A percentile compares a stretch with the other conserved stretches of the same genome.
These are phyloP conservation scores for Cardiocondyla obscurior DNA, from an alignment of 1,140 invertebrate species.

Conservation along the genomic window DNA sequence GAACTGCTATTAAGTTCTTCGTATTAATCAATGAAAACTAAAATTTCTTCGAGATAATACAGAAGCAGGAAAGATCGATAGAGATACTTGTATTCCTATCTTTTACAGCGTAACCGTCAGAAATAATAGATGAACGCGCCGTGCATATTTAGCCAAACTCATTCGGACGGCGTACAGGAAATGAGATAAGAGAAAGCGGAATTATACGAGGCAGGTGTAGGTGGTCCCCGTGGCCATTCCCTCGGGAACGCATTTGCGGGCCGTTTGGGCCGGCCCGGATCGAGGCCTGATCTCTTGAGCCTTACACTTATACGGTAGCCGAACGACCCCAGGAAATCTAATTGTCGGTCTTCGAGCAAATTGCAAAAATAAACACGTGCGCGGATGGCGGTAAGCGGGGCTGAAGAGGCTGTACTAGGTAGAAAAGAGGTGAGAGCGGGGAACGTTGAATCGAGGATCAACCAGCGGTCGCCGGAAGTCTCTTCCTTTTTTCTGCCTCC, in stretches of 20 bases:
- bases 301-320: conserved; percentile 83
- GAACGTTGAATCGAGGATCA: conserved; percentile 56
- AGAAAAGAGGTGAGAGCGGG: conserved; percentile 58
- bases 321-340: conserved; percentile 81
- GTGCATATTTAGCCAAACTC: conserved; percentile 11
- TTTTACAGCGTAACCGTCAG: neutral
- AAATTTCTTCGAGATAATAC: neutral
- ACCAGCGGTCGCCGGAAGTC: conserved; percentile 61
- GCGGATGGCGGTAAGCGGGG: conserved; percentile 46
- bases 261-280: conserved; percentile 62
- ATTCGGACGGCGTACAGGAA: conserved; percentile 34
- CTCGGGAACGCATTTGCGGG: conserved; percentile 44
- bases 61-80: neutral
- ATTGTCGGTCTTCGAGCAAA: conserved; percentile 83
- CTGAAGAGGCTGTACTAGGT: conserved; percentile 30
- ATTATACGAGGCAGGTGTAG: conserved; percentile 81
- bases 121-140: conserved; percentile 11
- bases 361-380: conserved; percentile 83
- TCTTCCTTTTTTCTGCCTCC: conserved; percentile 63
- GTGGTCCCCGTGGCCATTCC: conserved; percentile 75
- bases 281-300: conserved; percentile 67
- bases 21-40: neutral
- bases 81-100: neutral
- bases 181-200: conserved; percentile 66
- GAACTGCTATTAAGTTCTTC: neutral